phyloP scores from a whole-genome alignment of 2,888 invertebrate genomes.

The Thera obeliscata region DNA sequence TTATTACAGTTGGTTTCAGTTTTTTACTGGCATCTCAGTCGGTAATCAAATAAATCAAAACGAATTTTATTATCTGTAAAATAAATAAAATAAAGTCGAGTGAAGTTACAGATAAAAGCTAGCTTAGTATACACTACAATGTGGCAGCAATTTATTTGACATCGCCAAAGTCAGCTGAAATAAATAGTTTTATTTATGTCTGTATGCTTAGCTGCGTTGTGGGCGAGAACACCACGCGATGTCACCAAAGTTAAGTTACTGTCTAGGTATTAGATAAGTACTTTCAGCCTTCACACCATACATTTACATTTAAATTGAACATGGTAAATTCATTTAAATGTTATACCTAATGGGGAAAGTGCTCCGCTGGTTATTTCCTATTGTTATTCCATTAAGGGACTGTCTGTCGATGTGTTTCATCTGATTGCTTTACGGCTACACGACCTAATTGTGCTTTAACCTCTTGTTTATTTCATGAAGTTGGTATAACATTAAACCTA shows the following conservation, averaged over 20 bases:
- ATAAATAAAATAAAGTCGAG: slow-evolving; percentile 1
- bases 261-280: slow-evolving; percentile 31
- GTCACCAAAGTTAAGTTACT: slow-evolving; percentile 40
- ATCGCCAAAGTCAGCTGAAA: slow-evolving; percentile 36
- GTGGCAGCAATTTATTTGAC: slow-evolving; percentile 32
- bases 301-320: slow-evolving; percentile 49
- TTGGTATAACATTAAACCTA: background rate
- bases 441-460: slow-evolving; percentile 5
- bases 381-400: slow-evolving; percentile 25
- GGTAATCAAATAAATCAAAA: background rate
- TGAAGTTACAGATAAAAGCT: background rate
- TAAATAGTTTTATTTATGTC: slow-evolving; percentile 41
- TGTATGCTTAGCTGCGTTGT: slow-evolving; percentile 45
- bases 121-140: slow-evolving; percentile 4
- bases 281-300: slow-evolving; percentile 32
- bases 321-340: slow-evolving; percentile 33
- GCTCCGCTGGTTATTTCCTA: slow-evolving; percentile 19
- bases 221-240: slow-evolving; percentile 47
- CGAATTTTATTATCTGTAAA: background rate
- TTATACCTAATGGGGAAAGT: slow-evolving; percentile 24
- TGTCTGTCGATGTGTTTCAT: slow-evolving; percentile 18
- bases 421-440: slow-evolving; percentile 21
- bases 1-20: slow-evolving; percentile 12
- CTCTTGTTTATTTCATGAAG: slow-evolving; percentile 30
- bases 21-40: background rate